phyloP scores from a whole-genome alignment of 2,113 vertebrate genomes.

The Sinosuthora webbiana region DNA sequence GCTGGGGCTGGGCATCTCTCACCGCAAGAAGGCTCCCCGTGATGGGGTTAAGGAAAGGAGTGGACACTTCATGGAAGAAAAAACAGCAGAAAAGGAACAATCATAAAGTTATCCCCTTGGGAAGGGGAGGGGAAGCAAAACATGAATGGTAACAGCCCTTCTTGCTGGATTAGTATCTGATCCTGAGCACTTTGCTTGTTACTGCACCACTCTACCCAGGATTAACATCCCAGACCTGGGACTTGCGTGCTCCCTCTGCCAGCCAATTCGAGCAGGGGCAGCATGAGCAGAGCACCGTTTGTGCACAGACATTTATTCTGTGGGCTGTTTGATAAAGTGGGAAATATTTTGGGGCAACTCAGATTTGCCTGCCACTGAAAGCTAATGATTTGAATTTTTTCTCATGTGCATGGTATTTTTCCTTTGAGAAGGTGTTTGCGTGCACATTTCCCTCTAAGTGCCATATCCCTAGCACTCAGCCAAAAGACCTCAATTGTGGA shows the following conservation, averaged over 20 bases:
- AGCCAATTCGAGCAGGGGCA: background rate
- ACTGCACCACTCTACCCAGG: background rate
- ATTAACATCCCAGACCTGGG: background rate
- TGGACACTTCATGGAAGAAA: background rate
- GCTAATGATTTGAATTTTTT: background rate
- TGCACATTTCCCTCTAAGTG: background rate
- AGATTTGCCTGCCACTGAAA: background rate
- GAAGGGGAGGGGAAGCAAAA: background rate
- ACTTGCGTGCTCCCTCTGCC: accelerated
- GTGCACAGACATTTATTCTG: background rate
- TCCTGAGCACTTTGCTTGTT: background rate
- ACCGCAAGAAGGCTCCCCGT: background rate
- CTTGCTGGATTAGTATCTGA: background rate
- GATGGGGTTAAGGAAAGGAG: background rate
- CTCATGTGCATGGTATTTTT: background rate
- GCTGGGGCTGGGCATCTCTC: background rate
- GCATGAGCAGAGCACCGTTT: background rate
- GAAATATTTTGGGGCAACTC: background rate
- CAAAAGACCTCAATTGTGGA: background rate
- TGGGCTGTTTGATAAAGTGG: background rate
- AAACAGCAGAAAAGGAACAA: background rate
- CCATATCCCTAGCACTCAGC: background rate
- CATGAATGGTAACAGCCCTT: background rate
- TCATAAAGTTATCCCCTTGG: background rate
- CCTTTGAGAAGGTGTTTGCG: background rate